Percentiles rank a stretch among this genome's conserved stretches.
Conservation (phyloP, 1,140 invertebrate species). For the Alviniconcha marisindica region DNA sequence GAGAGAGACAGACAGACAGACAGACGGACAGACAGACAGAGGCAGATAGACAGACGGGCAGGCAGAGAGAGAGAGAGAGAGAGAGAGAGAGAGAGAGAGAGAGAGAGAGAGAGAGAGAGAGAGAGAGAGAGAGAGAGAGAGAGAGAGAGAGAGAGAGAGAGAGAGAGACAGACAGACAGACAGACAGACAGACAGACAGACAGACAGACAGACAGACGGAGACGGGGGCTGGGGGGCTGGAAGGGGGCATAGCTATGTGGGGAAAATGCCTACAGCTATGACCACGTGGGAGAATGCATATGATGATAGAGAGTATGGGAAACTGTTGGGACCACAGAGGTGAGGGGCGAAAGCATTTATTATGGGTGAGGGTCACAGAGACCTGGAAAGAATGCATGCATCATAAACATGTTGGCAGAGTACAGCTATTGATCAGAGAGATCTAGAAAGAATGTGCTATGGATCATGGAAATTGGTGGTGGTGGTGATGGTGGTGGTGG, state of each 20-base stretch:
- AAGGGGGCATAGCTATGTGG: neutral
- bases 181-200: too few species aligned
- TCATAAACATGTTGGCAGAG: too few species aligned
- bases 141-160: too few species aligned
- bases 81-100: neutral
- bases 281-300: neutral
- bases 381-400: neutral
- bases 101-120: too few species aligned
- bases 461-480: too few species aligned
- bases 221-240: neutral
- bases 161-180: too few species aligned
- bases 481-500: too few species aligned
- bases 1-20: too few species aligned
- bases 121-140: too few species aligned
- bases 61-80: slow-evolving; percentile 10
- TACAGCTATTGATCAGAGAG: too few species aligned
- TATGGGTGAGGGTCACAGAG: neutral
- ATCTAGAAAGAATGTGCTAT: too few species aligned
- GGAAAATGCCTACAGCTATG: neutral
- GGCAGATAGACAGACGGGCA: neutral
- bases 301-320: neutral
- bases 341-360: neutral
- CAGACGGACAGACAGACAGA: neutral
- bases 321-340: too few species aligned
- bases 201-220: neutral